phyloP scores from a whole-genome alignment of 2,797 vertebrate genomes.

The Pangasius macronema region DNA sequence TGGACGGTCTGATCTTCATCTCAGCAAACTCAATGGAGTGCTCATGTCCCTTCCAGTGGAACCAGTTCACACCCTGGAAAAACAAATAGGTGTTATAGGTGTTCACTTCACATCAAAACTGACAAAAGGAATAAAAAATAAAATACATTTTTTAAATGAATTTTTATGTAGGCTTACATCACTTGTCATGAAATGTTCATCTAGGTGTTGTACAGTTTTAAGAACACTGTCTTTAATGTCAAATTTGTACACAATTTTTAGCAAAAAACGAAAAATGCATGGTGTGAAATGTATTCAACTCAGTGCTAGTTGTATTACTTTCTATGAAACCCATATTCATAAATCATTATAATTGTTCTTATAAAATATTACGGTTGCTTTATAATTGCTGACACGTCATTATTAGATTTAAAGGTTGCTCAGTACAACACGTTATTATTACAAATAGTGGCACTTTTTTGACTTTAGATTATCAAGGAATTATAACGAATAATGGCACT shows the following conservation, averaged over 20 bases:
- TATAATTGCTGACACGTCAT: not conserved
- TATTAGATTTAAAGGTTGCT: not conserved
- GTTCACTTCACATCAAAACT: not conserved
- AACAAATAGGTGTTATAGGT: not conserved
- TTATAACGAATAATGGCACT: no score
- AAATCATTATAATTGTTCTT: not conserved
- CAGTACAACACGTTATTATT: not conserved
- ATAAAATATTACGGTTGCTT: not conserved
- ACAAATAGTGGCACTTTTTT: no score
- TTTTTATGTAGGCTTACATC: not conserved
- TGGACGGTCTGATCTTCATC: slow-evolving; percentile 94
- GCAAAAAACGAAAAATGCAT: no score
- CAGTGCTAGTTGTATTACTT: not conserved
- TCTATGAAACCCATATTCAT: not conserved
- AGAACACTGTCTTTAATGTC: not conserved
- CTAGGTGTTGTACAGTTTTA: not conserved
- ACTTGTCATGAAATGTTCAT: not conserved
- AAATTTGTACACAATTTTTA: no score
- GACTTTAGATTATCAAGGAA: no score
- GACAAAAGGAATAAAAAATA: not conserved
- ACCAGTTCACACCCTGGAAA: slow-evolving; percentile 92
- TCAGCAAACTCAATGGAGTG: slow-evolving; percentile 93
- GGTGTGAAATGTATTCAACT: not conserved
- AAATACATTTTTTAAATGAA: not conserved
- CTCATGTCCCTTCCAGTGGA: slow-evolving; percentile 97